Conservation (phyloP, 2,888 invertebrate species). For the Gandaritis pyraliata region DNA sequence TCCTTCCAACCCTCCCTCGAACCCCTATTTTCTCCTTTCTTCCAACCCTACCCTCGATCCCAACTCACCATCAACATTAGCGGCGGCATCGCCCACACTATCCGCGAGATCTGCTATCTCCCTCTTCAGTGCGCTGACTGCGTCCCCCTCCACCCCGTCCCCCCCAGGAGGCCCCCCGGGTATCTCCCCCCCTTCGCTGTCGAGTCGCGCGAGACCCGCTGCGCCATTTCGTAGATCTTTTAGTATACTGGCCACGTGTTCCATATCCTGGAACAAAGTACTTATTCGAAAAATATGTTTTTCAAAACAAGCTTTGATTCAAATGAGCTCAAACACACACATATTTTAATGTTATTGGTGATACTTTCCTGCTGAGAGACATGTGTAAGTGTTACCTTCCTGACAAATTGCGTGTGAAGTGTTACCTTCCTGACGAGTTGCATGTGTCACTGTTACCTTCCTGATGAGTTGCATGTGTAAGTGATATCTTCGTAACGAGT, state of each 20-base stretch:
- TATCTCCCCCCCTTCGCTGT: conserved; percentile 52
- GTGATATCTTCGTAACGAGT: too few species aligned
- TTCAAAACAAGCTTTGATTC: too few species aligned
- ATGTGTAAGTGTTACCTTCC: too few species aligned
- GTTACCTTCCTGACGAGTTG: too few species aligned
- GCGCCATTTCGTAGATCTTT: conserved; percentile 69
- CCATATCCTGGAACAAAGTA: conserved; percentile 55
- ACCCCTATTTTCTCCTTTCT: not conserved
- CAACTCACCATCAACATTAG: conserved; percentile 24
- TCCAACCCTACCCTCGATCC: not conserved
- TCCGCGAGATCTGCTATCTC: conserved; percentile 79
- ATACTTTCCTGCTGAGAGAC: too few species aligned
- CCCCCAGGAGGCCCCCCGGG: conserved; percentile 4
- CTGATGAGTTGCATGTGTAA: too few species aligned
- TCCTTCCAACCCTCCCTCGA: not conserved
- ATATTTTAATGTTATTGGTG: too few species aligned
- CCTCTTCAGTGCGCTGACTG: conserved; percentile 49
- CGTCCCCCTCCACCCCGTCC: conserved; percentile 42
- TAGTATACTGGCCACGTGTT: conserved; percentile 85
- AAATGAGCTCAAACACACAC: too few species aligned
- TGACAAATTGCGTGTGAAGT: too few species aligned
- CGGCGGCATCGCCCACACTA: conserved; percentile 61
- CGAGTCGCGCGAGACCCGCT: conserved; percentile 61
- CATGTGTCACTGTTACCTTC: too few species aligned
- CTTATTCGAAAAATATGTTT: too few species aligned